A percentile compares a stretch with the other conserved stretches of the same genome.
These are phyloP conservation scores for Pyrochroa serraticornis DNA, from an alignment of 2,888 invertebrate species.

Conservation along the genomic window DNA sequence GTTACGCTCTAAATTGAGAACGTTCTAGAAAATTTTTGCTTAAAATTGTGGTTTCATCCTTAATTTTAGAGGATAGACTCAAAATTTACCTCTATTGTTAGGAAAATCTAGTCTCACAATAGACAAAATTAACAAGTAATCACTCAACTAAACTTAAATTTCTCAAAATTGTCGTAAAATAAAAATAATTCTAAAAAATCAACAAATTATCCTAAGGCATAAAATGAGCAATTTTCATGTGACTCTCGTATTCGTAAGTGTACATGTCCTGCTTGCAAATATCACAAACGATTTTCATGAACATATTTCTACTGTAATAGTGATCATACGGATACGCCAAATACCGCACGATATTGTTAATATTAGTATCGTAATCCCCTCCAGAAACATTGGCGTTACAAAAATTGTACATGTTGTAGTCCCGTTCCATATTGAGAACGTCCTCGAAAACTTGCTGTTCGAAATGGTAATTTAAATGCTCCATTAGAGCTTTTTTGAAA, in stretches of 20 bases:
- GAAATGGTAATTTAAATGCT: slow-evolving; percentile 43
- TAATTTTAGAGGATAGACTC: too few relatives aligned
- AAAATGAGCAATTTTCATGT: slow-evolving; percentile 38
- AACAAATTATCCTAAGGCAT: not conserved
- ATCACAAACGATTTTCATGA: slow-evolving; percentile 42
- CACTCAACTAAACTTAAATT: too few relatives aligned
- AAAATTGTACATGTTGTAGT: slow-evolving; percentile 34
- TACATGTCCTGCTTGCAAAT: slow-evolving; percentile 41
- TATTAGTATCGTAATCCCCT: slow-evolving; percentile 33
- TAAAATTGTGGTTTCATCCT: too few relatives aligned
- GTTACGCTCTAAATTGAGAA: too few relatives aligned
- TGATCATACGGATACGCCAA: slow-evolving; percentile 36
- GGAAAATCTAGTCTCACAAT: too few relatives aligned
- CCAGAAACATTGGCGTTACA: slow-evolving; percentile 25
- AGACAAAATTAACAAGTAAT: too few relatives aligned
- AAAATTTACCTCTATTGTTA: too few relatives aligned
- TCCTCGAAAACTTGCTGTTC: slow-evolving; percentile 43
- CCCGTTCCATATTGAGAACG: slow-evolving; percentile 46
- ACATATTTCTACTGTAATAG: slow-evolving; percentile 32
- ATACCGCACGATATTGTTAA: slow-evolving; percentile 41
- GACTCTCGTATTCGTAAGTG: slow-evolving; percentile 39
- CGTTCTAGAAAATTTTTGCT: too few relatives aligned
- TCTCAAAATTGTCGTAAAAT: too few relatives aligned
- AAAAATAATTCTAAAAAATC: too few relatives aligned
- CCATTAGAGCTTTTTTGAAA: slow-evolving; percentile 35